Base-by-base conservation (phyloP, 2,113 vertebrate species). In the Ciconia maguari region DNA sequence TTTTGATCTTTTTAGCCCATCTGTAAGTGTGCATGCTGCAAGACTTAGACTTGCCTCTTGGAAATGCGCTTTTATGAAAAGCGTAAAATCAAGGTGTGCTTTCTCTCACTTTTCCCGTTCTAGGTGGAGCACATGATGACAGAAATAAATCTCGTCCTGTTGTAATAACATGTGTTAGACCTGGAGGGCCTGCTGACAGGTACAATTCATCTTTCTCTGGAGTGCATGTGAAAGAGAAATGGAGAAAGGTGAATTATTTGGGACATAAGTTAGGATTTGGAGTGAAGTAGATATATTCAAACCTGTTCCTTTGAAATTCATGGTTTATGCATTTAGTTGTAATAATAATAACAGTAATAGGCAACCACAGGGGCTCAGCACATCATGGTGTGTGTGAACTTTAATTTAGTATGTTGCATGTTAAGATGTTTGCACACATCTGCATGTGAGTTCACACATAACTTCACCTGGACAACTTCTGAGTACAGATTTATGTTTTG, bases 91-190 rank as follows among this genome's bases (percentile, higher is more conserved):
- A 94, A 75, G 44, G 22, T 87, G 27, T 58, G 58, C 29, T 88
- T 88, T 80, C 71, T 80, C 46, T 66, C 94, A 86, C 68, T 89
- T 97, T 94, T 91, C 68, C 80, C 83, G 96, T 97, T 86, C 89
- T 94, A 99, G 99, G 99, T 86, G 99, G 99, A 71, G 98, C 99
- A 58, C 98, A 99, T 1, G 99, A 99, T 96, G 99, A 99, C 97
- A 98, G 99, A 98, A 99, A 99, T 98, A 99, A 99, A 98, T 99
- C 99, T 95, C 99, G 99, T 30, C 99, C 99, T 10, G 98, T 99
- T 96, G 99, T 99, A 97, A 98, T 99, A 98, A 99, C 99, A 66
- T 99, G 99, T 91, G 98, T 99, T 95, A 98, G 99, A 95, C 99
- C 99, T 20, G 99, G 99, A 83, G 99, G 99, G 52, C 99, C 99